Conservation (phyloP, 1,140 invertebrate species). For the Drosophila teissieri region DNA sequence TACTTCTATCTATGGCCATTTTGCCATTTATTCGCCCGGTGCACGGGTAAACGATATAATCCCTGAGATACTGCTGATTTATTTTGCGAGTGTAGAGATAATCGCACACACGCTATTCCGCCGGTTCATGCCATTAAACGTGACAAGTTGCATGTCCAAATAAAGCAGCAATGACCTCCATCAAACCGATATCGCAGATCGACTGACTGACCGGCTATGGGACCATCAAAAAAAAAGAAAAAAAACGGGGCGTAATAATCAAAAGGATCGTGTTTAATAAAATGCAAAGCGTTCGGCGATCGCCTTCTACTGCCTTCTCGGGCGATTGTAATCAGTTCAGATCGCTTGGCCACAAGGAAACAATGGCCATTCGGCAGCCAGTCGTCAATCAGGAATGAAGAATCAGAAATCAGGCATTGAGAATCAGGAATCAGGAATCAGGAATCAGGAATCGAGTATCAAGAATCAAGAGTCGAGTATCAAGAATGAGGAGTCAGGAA, state of each 20-base stretch:
- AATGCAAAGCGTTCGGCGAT: constrained; percentile 69
- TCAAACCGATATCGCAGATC: constrained; percentile 52
- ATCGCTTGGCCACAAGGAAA: constrained; percentile 16
- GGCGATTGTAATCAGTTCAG: constrained; percentile 37
- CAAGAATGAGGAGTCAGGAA: constrained; percentile 26
- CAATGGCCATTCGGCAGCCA: constrained; percentile 51
- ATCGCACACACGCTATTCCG: constrained; percentile 34
- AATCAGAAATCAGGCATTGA: constrained; percentile 32
- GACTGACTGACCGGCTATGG: constrained; percentile 4
- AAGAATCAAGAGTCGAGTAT: neutral
- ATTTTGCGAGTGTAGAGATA: constrained; percentile 28
- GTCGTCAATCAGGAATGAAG: constrained; percentile 37
- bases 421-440: constrained; percentile 4
- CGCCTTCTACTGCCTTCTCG: constrained; percentile 18
- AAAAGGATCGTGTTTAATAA: constrained; percentile 78
- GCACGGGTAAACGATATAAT: neutral
- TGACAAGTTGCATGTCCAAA: constrained; percentile 82
- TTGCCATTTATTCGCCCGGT: neutral
- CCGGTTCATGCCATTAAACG: constrained; percentile 73
- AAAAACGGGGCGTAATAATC: constrained; percentile 53
- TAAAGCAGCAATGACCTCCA: constrained; percentile 63
- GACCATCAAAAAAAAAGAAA: constrained; percentile 31
- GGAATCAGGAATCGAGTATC: neutral
- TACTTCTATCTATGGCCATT: too few species aligned
- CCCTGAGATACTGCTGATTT: neutral